Evolutionary conservation across 2,888 invertebrate species (phyloP), one percentile per base, ranked within the genome.

Genomic region (Cyaniris semiargus): DNA sequence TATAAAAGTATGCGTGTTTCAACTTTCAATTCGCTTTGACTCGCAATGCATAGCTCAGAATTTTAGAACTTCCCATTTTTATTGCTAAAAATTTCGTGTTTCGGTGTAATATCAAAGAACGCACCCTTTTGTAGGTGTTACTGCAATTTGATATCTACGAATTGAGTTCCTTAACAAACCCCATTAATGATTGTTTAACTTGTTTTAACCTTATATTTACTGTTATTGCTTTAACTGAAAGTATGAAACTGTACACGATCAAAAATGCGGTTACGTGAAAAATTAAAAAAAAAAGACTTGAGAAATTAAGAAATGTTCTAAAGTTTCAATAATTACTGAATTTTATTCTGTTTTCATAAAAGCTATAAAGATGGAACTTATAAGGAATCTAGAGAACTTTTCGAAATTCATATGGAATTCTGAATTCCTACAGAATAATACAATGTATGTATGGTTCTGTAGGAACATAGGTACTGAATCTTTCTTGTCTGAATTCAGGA

Each of bases 1-100:
- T 76, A 48, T 31, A 44, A 74, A 75, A 66, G 76, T 53, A 70
- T 66, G 23, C 34, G 8, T 74, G 48, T 66, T 38, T 71, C 34
- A 18, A 75, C 56, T 66, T 38, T 71, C 34, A 18, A 75, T 70
- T 70, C 13, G 58, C 38, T 66, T 66, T 66, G 66, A 66, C 66
- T 66, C 27, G 66, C 23, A 66, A 66, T 31, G 1, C 18, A 66
- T 66, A 66, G 66, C 66, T 66, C 66, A 31, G 66, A 15, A 31
- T 31, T 66, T 10, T 31, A 27, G 60, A 60, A 60, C 23, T 60
- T 60, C 60, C 66, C 6, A 66, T 18, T 66, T 31, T 66, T 66
- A 31, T 31, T 66, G 66, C 66, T 18, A 4, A 31, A 66, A 66
- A 66, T 13, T 31, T 66, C 66, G 18, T 66, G 13, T 66, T 66